These are phyloP conservation scores for Apis dorsata DNA, from an alignment of 1,140 invertebrate species.

Conservation along the genomic window DNA sequence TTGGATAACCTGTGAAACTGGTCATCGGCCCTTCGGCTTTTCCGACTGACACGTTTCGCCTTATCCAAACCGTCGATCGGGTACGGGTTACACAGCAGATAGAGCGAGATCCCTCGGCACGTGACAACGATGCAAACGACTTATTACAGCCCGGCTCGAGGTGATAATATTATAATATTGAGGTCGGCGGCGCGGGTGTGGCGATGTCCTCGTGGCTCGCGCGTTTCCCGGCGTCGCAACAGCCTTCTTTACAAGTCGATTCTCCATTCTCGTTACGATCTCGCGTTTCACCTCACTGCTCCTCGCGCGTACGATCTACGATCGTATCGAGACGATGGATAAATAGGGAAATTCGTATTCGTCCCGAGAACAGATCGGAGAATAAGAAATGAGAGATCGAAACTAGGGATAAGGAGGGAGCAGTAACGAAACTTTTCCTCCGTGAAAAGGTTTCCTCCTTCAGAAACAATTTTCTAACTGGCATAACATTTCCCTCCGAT, in stretches of 20 bases:
- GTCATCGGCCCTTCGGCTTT: constrained; percentile 51
- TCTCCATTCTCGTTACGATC: constrained; percentile 11
- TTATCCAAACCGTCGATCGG: constrained; percentile 56
- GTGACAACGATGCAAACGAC: constrained; percentile 65
- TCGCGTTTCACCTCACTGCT: background rate
- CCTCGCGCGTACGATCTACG: background rate
- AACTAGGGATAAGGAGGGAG: background rate
- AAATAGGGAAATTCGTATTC: background rate
- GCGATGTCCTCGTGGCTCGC: constrained; percentile 6
- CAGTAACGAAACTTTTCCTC: background rate
- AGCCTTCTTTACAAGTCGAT: background rate
- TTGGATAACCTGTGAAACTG: constrained; percentile 36
- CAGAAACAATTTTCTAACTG: constrained; percentile 32
- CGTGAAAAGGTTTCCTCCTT: constrained; percentile 14
- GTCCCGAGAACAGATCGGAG: background rate
- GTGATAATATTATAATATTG: constrained; percentile 68
- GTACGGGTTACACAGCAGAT: constrained; percentile 31
- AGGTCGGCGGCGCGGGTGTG: constrained; percentile 57
- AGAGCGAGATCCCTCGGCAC: constrained; percentile 40
- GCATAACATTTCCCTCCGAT: constrained; percentile 42
- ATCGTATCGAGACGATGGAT: background rate
- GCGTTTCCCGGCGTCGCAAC: too few relatives aligned
- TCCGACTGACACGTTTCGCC: constrained; percentile 51
- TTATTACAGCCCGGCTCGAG: constrained; percentile 50
- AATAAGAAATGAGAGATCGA: too few relatives aligned